Conservation (phyloP, 2,888 invertebrate species). For the Apomyelois bistriatella region DNA sequence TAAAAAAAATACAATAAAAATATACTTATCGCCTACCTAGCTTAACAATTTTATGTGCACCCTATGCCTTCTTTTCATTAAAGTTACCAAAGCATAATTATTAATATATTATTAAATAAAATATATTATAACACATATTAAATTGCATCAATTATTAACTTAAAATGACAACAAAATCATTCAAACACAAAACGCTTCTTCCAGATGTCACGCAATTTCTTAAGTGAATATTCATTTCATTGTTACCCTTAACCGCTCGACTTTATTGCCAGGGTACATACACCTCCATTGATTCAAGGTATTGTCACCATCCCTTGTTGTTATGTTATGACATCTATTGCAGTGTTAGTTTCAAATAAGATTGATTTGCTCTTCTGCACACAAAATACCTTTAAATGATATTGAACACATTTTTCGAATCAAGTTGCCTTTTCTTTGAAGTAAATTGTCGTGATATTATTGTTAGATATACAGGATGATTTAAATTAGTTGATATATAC, state of each 20-base stretch:
- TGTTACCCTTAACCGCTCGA: neutral
- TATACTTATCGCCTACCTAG: too few relatives aligned
- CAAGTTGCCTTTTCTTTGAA: neutral
- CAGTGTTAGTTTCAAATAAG: conserved; percentile 35
- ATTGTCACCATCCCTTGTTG: conserved; percentile 27
- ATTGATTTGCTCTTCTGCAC: conserved; percentile 39
- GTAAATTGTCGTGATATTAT: neutral
- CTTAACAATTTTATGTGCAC: too few relatives aligned
- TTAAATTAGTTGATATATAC: neutral
- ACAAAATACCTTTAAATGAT: conserved; percentile 17
- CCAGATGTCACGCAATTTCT: conserved; percentile 5
- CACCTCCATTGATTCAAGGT: conserved; percentile 18
- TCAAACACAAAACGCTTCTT: neutral
- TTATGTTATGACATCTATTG: conserved; percentile 47
- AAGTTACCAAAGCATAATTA: neutral
- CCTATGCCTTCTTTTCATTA: too few relatives aligned
- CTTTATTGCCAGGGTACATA: conserved; percentile 12
- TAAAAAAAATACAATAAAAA: too few relatives aligned
- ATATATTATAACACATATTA: neutral
- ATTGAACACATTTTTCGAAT: conserved; percentile 4
- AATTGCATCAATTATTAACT: neutral
- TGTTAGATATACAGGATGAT: neutral
- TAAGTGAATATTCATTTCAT: neutral
- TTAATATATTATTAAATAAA: neutral
- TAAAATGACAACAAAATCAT: neutral